phyloP scores from a whole-genome alignment of 2,888 invertebrate species.

The Hyposoter didymator region DNA sequence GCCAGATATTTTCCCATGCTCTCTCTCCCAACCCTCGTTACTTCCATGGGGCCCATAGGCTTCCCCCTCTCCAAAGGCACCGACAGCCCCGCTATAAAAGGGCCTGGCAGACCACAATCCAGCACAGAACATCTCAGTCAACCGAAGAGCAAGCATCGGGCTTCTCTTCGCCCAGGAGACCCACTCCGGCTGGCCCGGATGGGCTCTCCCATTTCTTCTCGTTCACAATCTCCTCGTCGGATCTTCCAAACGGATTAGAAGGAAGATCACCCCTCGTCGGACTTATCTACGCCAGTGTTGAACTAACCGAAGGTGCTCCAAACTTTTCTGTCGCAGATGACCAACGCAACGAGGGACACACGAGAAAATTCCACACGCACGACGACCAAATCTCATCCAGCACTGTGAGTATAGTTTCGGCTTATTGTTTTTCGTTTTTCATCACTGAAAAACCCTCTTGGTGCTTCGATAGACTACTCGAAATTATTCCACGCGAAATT shows the following conservation, averaged over 20 bases:
- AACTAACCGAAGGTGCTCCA: slow-evolving; percentile 75
- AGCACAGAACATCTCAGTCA: slow-evolving; percentile 77
- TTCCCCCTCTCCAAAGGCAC: slow-evolving; percentile 40
- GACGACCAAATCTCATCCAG: slow-evolving; percentile 41
- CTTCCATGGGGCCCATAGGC: slow-evolving; percentile 54
- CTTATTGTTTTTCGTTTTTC: slow-evolving; percentile 67
- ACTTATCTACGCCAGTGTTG: slow-evolving; percentile 60
- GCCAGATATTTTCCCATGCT: slow-evolving; percentile 79
- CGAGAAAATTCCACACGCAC: not conserved
- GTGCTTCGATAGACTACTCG: slow-evolving; percentile 83
- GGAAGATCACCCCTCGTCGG: not conserved
- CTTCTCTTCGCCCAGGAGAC: slow-evolving; percentile 37
- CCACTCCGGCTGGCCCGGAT: slow-evolving; percentile 75
- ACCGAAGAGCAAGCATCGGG: slow-evolving; percentile 72
- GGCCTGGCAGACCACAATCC: slow-evolving; percentile 60
- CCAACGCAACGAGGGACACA: slow-evolving; percentile 50
- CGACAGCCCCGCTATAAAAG: slow-evolving; percentile 75
- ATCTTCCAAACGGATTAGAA: not conserved
- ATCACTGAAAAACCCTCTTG: slow-evolving; percentile 76
- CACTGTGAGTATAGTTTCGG: slow-evolving; percentile 81
- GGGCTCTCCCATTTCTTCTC: slow-evolving; percentile 45
- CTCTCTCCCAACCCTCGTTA: slow-evolving; percentile 64
- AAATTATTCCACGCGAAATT: slow-evolving; percentile 74
- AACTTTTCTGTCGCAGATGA: slow-evolving; percentile 78
- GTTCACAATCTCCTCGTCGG: not conserved